Conservation (phyloP, 2,888 invertebrate genomes). For the Malthinus seriepunctatus region DNA sequence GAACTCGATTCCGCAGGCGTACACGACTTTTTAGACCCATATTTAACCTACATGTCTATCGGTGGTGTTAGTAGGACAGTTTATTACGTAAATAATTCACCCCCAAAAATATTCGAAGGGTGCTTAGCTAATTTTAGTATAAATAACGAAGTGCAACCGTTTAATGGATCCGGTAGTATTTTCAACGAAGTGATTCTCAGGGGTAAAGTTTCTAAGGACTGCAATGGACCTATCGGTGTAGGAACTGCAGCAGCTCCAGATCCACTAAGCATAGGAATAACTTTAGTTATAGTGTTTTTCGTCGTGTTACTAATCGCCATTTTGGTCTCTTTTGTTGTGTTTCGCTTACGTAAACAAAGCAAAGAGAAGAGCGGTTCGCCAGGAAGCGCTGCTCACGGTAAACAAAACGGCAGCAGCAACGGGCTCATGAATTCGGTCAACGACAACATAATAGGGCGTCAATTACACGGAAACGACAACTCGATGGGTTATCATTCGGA, state of each 20-base stretch:
- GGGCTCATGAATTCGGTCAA: conserved; percentile 68
- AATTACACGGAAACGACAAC: conserved; percentile 69
- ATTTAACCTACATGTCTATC: conserved; percentile 77
- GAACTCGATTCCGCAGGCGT: conserved; percentile 85
- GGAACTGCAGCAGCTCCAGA: conserved; percentile 80
- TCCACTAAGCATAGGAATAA: conserved; percentile 90
- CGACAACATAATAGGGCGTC: conserved; percentile 71
- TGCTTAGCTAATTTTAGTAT: conserved; percentile 89
- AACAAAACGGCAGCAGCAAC: conserved; percentile 74
- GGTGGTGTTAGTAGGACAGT: conserved; percentile 75
- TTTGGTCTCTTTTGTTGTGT: conserved; percentile 89
- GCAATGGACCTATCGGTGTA: conserved; percentile 74
- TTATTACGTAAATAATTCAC: conserved; percentile 58
- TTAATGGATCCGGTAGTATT: conserved; percentile 84
- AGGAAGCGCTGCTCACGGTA: conserved; percentile 71
- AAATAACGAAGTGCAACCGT: conserved; percentile 87
- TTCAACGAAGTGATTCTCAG: conserved; percentile 70
- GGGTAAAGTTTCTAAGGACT: conserved; percentile 77
- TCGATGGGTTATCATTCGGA: conserved; percentile 74
- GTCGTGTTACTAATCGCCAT: conserved; percentile 87
- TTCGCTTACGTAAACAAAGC: conserved; percentile 83
- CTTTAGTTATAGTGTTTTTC: conserved; percentile 92
- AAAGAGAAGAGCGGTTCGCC: conserved; percentile 79
- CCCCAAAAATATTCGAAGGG: conserved; percentile 77
- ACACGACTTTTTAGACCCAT: conserved; percentile 91